A percentile compares a stretch with the other conserved stretches of the same genome.
Conservation (phyloP, 2,797 vertebrate species). For the Mormyrus proboscirostris region DNA sequence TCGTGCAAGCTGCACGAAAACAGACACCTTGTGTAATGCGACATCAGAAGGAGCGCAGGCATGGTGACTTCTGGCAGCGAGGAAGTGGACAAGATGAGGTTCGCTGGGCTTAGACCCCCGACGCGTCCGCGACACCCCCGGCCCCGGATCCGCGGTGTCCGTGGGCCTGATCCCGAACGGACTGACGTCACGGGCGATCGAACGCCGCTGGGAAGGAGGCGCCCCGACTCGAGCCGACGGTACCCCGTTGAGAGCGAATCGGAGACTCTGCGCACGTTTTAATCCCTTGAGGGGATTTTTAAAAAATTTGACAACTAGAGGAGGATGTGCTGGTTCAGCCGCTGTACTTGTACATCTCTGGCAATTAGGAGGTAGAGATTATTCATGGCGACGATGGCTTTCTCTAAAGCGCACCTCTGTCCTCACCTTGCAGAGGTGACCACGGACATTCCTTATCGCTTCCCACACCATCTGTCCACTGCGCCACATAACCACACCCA, state of each 20-base stretch:
- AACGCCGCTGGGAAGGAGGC: not conserved
- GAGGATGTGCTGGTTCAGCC: not conserved
- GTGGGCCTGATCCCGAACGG: not conserved
- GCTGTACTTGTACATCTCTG: not conserved
- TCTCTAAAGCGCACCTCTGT: not conserved
- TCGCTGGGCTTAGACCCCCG: not conserved
- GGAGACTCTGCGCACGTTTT: not conserved
- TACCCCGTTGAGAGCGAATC: not conserved
- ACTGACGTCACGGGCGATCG: not conserved
- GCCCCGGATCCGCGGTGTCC: not conserved
- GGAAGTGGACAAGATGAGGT: not conserved
- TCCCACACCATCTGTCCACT: not conserved
- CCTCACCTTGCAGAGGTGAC: conserved; percentile 8
- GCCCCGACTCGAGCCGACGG: not conserved
- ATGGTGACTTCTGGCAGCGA: not conserved
- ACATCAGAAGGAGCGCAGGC: not conserved
- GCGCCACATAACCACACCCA: not conserved
- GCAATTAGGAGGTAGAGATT: not conserved
- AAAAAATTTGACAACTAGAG: not conserved
- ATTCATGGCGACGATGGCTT: not conserved
- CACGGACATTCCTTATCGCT: not conserved
- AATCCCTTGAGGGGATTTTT: not conserved
- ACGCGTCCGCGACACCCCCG: not conserved
- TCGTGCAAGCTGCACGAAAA: not conserved
- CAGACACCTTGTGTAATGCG: not conserved